These are phyloP conservation scores for Bombus soroeensis DNA, from an alignment of 1,140 invertebrate genomes.

Conservation along the genomic window DNA sequence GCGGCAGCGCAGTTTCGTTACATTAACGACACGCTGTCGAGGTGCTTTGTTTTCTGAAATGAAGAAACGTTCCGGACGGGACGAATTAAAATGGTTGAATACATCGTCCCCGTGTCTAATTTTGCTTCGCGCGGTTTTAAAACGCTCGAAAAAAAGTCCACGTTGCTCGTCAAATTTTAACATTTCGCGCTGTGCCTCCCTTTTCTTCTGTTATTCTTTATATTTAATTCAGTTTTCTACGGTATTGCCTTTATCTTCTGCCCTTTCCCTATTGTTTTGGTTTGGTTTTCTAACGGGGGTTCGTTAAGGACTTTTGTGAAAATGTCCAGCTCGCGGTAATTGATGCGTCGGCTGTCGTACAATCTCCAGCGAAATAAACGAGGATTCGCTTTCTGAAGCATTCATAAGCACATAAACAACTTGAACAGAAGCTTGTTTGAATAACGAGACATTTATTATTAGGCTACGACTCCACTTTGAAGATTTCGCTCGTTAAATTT, in stretches of 20 bases:
- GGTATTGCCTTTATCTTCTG: neutral
- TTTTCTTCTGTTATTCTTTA: neutral
- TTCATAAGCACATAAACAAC: slow-evolving; percentile 15
- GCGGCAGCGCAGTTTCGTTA: slow-evolving; percentile 27
- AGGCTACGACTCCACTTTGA: neutral
- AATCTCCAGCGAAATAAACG: neutral
- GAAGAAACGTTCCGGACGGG: slow-evolving; percentile 37
- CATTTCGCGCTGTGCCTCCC: neutral
- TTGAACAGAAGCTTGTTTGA: slow-evolving; percentile 13
- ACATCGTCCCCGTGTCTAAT: slow-evolving; percentile 6
- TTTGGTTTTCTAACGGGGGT: no score
- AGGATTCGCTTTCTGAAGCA: neutral
- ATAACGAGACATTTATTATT: slow-evolving; percentile 7
- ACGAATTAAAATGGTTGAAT: slow-evolving; percentile 38
- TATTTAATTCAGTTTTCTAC: neutral
- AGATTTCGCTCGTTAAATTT: slow-evolving; percentile 32
- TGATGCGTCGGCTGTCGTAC: neutral
- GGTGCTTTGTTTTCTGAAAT: slow-evolving; percentile 27
- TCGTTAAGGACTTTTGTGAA: neutral
- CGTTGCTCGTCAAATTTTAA: neutral
- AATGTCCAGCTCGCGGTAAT: neutral
- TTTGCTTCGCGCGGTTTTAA: neutral
- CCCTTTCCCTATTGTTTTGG: neutral
- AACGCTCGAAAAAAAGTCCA: slow-evolving; percentile 9
- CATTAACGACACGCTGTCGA: slow-evolving; percentile 37